A percentile compares a stretch with the other conserved stretches of the same genome.
These are phyloP conservation scores for Drosophila ambigua DNA, from an alignment of 1,140 invertebrate genomes.

Conservation along the genomic window DNA sequence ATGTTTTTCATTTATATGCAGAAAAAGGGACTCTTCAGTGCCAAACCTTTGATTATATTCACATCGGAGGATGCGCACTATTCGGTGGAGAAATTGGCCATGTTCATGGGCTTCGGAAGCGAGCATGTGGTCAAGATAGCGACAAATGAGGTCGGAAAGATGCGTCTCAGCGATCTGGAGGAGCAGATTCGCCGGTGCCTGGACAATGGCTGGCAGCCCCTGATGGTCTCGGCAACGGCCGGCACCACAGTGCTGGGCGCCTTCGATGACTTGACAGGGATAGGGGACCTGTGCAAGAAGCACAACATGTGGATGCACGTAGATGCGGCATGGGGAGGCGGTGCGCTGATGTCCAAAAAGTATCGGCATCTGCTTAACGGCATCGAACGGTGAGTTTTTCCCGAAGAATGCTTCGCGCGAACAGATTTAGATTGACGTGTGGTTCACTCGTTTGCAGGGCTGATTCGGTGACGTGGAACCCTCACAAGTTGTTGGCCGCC, in stretches of 20 bases:
- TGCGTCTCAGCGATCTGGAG: constrained; percentile 90
- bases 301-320: constrained; percentile 97
- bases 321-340: constrained; percentile 97
- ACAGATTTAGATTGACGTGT: background rate
- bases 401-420: background rate
- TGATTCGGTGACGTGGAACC: constrained; percentile 99
- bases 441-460: constrained; percentile 87
- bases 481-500: constrained; percentile 98
- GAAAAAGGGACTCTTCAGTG: constrained; percentile 88
- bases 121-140: constrained; percentile 90
- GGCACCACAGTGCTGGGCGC: constrained; percentile 92
- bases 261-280: constrained; percentile 93
- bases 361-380: constrained; percentile 91
- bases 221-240: constrained; percentile 95
- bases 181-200: constrained; percentile 88
- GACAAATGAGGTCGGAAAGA: constrained; percentile 90
- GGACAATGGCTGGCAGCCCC: constrained; percentile 88
- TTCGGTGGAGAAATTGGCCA: constrained; percentile 94
- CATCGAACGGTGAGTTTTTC: constrained; percentile 87
- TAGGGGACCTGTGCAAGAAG: constrained; percentile 92
- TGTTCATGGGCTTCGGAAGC: constrained; percentile 91
- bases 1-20: constrained; percentile 73
- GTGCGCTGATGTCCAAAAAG: constrained; percentile 92
- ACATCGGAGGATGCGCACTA: constrained; percentile 97
- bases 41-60: constrained; percentile 90